Percentiles rank a stretch among this genome's conserved stretches.
phyloP scores from a whole-genome alignment of 2,797 vertebrate genomes.

The Hydrophis major region DNA sequence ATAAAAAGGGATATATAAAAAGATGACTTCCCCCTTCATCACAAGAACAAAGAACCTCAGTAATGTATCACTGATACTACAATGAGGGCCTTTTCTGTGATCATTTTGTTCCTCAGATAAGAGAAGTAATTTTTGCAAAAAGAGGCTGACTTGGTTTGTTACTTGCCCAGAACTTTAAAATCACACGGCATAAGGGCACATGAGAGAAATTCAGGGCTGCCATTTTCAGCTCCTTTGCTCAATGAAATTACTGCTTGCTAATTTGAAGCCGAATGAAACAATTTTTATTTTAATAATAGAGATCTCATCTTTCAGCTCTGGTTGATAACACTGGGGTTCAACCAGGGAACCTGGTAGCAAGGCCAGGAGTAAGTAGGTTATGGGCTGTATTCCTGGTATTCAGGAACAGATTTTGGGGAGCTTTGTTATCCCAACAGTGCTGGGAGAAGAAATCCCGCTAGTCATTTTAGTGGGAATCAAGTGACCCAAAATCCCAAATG shows the following conservation, averaged over 20 bases:
- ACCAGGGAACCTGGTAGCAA: background rate
- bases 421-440: background rate
- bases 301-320: background rate
- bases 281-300: background rate
- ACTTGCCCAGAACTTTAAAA: constrained; percentile 6
- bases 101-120: constrained; percentile 5
- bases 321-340: background rate
- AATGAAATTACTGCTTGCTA: background rate
- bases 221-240: background rate
- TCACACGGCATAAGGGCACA: background rate
- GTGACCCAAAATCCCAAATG: background rate
- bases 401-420: background rate
- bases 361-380: background rate
- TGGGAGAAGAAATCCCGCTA: background rate
- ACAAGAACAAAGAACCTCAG: background rate
- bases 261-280: background rate
- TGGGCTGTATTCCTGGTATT: background rate
- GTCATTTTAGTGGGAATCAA: background rate
- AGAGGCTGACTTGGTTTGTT: background rate
- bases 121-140: constrained; percentile 12
- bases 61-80: background rate
- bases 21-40: background rate
- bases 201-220: background rate
- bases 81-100: constrained; percentile 1
- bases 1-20: background rate